Evolutionary conservation across 2,113 vertebrate genomes (phyloP), one percentile per base, ranked within the genome.

Genomic region (Triplophysa rosa): DNA sequence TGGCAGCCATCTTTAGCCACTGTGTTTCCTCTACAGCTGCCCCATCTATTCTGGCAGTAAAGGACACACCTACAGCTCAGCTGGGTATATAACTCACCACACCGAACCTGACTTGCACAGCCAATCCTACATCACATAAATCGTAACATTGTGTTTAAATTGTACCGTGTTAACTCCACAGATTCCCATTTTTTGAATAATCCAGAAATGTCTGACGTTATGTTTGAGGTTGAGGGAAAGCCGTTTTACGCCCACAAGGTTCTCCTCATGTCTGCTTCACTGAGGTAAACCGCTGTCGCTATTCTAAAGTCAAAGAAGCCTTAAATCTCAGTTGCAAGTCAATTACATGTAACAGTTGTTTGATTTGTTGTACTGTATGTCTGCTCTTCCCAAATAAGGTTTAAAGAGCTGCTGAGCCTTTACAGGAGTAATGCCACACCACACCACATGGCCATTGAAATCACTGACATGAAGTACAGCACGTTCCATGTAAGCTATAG

Each of bases 131-230:
- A 5, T 16, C 49, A 54, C 49, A 8, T 1, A 58, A 21, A n/a
- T 16, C n/a, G 10, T 58, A 16, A 19, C 58, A 59, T 23, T 29
- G 8, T 29, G 19, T 58, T 58, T 74, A 19, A 63, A 19, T 26
- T 2, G 5, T 29, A n/a, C 21, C 11, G 8, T 52, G 3, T 33
- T 8, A 9, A 24, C 47, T 26, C 33, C 71, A 84, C 87, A 98
- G 97, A 98, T 85, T 90, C 94, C 75, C 95, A 96, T 73, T 98
- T 99, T 78, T 89, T 98, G 86, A 98, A 98, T 88, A 98, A 97
- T 68, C 90, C 92, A n/a, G 96, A 98, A 82, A 99, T 98, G 97
- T 98, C 97, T 0, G 97, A 99, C 0, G 95, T 98, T 9, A 96
- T 92, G 1, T 97, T 99, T 84, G 67, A 96, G 33, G 94, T 98